These are phyloP conservation scores for Kryptopterus vitreolus DNA, from an alignment of 2,797 vertebrate species.

Conservation along the genomic window DNA sequence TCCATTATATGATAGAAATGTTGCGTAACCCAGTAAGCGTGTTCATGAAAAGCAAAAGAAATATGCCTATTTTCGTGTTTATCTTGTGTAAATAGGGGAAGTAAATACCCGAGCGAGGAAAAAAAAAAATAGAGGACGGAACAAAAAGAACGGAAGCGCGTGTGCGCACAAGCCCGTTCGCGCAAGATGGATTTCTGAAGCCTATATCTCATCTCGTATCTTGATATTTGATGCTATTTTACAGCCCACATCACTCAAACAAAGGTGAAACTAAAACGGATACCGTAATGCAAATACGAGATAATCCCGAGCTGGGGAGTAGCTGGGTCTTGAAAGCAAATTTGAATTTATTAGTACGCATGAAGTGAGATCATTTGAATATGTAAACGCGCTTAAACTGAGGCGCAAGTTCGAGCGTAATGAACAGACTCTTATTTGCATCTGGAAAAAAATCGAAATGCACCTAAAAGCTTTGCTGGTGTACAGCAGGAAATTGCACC, in stretches of 20 bases:
- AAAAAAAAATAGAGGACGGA: neutral
- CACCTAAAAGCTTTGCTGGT: neutral
- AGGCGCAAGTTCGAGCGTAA: neutral
- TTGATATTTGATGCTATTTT: neutral
- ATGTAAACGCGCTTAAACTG: neutral
- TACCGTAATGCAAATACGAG: neutral
- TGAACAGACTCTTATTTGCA: neutral
- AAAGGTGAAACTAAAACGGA: neutral
- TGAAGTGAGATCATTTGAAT: neutral
- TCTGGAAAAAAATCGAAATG: neutral
- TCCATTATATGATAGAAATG: neutral
- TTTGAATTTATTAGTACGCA: neutral
- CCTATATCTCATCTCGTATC: neutral
- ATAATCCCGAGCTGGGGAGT: neutral
- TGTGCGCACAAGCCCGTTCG: neutral
- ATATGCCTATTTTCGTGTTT: neutral
- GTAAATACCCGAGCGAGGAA: no score
- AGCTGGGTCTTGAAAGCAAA: neutral
- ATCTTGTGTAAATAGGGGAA: neutral
- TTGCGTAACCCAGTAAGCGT: neutral
- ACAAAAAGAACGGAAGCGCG: neutral
- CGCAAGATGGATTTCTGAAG: neutral
- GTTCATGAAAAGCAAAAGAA: neutral
- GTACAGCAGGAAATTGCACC: neutral
- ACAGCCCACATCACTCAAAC: neutral